Evolutionary conservation across 2,888 invertebrate genomes (phyloP).

Genomic region (Ophraella communa): DNA sequence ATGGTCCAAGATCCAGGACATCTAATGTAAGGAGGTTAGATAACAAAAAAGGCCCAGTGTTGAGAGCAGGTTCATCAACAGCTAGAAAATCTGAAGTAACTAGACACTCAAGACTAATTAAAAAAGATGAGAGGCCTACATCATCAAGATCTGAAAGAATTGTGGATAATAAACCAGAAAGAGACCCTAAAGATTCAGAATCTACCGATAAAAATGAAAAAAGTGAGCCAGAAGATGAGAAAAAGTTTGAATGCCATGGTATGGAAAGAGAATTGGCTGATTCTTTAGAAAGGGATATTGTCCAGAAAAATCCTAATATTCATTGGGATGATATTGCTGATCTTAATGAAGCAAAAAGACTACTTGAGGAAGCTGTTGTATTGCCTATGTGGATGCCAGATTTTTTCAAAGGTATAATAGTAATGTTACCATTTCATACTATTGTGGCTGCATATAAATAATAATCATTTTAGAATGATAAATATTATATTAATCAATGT

Average conservation of each 20-base stretch:
- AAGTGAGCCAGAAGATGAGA: constrained; percentile 70
- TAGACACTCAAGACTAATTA: constrained; percentile 48
- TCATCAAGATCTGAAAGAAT: constrained; percentile 56
- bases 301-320: constrained; percentile 96
- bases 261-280: constrained; percentile 93
- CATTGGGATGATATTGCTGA: constrained; percentile 95
- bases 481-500: too few species aligned
- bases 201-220: constrained; percentile 67
- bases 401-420: constrained; percentile 91
- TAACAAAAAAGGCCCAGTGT: constrained; percentile 54
- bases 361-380: constrained; percentile 96
- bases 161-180: constrained; percentile 55
- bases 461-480: too few species aligned
- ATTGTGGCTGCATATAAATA: too few species aligned
- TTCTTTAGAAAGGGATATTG: constrained; percentile 88
- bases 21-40: constrained; percentile 50
- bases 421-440: too few species aligned
- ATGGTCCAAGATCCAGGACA: constrained; percentile 50
- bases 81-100: constrained; percentile 49
- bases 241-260: constrained; percentile 82
- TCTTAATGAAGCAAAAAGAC: constrained; percentile 83
- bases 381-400: constrained; percentile 98
- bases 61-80: constrained; percentile 56
- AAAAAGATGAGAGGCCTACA: constrained; percentile 57
- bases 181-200: constrained; percentile 69